Base-by-base conservation (phyloP, 2,888 invertebrate species). In the Acanthacorydalis orientalis region DNA sequence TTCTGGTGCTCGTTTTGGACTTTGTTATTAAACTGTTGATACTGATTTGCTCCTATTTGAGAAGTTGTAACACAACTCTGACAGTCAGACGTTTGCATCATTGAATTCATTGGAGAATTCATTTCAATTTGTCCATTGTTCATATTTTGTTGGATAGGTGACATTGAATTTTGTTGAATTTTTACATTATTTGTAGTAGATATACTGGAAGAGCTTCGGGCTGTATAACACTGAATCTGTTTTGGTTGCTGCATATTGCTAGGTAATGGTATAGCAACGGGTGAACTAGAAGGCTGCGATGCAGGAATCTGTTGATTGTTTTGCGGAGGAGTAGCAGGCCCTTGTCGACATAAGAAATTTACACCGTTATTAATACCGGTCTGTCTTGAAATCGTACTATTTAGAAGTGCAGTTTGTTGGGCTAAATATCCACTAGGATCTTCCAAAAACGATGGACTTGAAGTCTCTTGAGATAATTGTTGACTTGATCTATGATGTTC, bases 401-500 rank as follows among this genome's bases (percentile, higher is more conserved):
- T 88, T 45, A 91, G 65, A 53, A 91, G 64, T 32, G 85, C 86
- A 0, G 91, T 90, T 64, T 92, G 91, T 57, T 91, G 90, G 6
- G 89, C 89, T 54, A 92, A 68, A 65, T 89, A 92, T 2, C 89
- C 91, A 57, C 82, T 85, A 0, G 91, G 90, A 64, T 92, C 90
- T 54, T 92, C 91, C 73, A 91, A 79, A 61, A 90, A 91, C 33
- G 89, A 89, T 1, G 87, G 87, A 52, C 77, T 69, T 23, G 63
- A 54, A 31, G 60, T 54, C 39, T 56, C 56, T 49, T 60, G 61
- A 23, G 57, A 55, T 49, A 59, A 54, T 47, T 62, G 60, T 51
- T 60, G 59, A 42, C 60, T 57, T 46, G 65, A 60, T 51, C 67
- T 59, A 54, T 61, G 62, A 51, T 63, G 64, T 50, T 70, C 73